These are phyloP conservation scores for Synanthedon myopaeformis DNA, from an alignment of 2,888 invertebrate genomes.

Conservation along the genomic window DNA sequence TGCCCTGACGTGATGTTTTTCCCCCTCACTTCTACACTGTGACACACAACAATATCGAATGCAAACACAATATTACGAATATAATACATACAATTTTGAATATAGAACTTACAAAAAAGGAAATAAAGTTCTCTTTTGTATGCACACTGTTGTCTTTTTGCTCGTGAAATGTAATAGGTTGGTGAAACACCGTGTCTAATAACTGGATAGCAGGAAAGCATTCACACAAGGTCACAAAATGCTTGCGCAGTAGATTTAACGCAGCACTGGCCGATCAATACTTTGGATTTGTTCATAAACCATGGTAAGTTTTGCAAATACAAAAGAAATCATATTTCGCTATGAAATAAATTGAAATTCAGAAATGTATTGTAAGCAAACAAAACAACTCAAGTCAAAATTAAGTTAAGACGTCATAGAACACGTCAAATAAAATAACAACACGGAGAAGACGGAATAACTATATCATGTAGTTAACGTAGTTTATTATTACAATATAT, in stretches of 20 bases:
- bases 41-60: too few species aligned
- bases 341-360: too few species aligned
- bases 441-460: too few species aligned
- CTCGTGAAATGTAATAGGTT: not conserved
- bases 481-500: too few species aligned
- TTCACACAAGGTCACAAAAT: not conserved
- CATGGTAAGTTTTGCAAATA: not conserved
- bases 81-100: too few species aligned
- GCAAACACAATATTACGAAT: too few species aligned
- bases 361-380: too few species aligned
- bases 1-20: conserved; percentile 5
- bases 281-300: not conserved
- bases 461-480: too few species aligned
- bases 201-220: not conserved
- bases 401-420: too few species aligned
- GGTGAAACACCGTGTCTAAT: not conserved
- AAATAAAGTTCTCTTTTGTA: not conserved
- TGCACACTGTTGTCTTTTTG: too few species aligned
- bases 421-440: too few species aligned
- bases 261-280: not conserved
- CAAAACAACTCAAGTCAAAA: too few species aligned
- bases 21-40: conserved; percentile 6
- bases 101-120: not conserved
- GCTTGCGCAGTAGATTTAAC: not conserved
- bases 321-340: not conserved